phyloP scores from a whole-genome alignment of 2,888 invertebrate species.

The Theretra japonica region DNA sequence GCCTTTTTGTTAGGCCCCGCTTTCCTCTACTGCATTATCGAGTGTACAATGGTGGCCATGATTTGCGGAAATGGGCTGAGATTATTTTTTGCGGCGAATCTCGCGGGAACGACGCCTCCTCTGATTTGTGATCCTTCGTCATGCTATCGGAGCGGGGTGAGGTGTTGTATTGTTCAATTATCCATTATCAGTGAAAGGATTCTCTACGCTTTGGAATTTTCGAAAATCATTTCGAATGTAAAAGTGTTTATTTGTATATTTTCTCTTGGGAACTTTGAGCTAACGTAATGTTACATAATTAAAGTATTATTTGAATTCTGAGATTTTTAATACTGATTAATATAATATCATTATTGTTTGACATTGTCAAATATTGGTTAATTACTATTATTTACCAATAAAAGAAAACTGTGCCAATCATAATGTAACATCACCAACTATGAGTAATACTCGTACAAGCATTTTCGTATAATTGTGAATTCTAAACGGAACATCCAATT shows the following conservation, averaged over 20 bases:
- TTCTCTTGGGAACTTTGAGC: not conserved
- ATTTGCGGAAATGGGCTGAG: slow-evolving; percentile 78
- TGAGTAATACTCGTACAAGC: no score
- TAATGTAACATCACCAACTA: no score
- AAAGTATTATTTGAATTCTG: no score
- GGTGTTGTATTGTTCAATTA: slow-evolving; percentile 60
- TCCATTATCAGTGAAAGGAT: not conserved
- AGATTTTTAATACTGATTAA: no score
- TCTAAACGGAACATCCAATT: not conserved
- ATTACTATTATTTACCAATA: no score
- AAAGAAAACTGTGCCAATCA: no score
- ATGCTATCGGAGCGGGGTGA: slow-evolving; percentile 59
- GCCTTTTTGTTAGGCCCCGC: slow-evolving; percentile 76
- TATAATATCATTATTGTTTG: no score
- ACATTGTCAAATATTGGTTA: no score
- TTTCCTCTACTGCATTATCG: slow-evolving; percentile 79
- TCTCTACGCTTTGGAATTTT: not conserved
- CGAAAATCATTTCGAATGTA: not conserved
- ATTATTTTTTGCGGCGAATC: slow-evolving; percentile 70
- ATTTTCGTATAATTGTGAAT: no score
- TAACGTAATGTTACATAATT: not conserved
- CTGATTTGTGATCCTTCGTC: slow-evolving; percentile 73
- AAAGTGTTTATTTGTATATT: not conserved
- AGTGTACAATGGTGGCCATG: slow-evolving; percentile 78
- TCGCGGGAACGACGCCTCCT: slow-evolving; percentile 56